phyloP scores from a whole-genome alignment of 2,888 invertebrate genomes.

The Ichneumoninae sp. region DNA sequence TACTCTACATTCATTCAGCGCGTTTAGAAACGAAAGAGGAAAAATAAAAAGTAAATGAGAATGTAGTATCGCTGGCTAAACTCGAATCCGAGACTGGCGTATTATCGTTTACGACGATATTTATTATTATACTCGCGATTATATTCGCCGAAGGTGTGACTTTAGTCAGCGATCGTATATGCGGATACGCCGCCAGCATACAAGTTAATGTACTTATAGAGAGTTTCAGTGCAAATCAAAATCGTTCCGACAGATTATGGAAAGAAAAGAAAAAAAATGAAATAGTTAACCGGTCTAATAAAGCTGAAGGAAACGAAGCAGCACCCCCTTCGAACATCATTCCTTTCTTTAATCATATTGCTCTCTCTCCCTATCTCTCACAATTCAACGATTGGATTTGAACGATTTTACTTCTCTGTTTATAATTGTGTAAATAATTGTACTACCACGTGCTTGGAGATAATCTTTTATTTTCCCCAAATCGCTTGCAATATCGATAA shows the following conservation, averaged over 20 bases:
- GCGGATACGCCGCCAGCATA: constrained; percentile 42
- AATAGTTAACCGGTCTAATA: constrained; percentile 32
- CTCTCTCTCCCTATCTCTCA: neutral
- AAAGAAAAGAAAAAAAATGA: constrained; percentile 23
- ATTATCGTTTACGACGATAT: constrained; percentile 21
- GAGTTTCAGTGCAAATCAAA: constrained; percentile 56
- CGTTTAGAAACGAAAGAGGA: constrained; percentile 32
- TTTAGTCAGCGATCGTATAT: constrained; percentile 53
- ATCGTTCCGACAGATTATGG: constrained; percentile 26
- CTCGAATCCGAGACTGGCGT: constrained; percentile 24
- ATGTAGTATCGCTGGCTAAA: constrained; percentile 53
- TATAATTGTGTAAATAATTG: constrained; percentile 64
- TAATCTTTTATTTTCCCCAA: constrained; percentile 33
- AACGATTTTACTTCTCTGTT: constrained; percentile 24
- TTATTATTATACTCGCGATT: constrained; percentile 6
- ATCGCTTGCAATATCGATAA: constrained; percentile 53
- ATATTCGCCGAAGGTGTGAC: constrained; percentile 31
- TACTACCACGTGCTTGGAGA: constrained; percentile 42
- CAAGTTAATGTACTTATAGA: constrained; percentile 61
- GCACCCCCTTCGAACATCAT: constrained; percentile 36
- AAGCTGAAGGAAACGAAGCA: constrained; percentile 26
- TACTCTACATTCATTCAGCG: constrained; percentile 56
- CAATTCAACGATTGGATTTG: constrained; percentile 38
- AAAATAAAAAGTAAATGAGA: constrained; percentile 50
- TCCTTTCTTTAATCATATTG: constrained; percentile 45